phyloP scores from a whole-genome alignment of 2,888 invertebrate genomes.

The Drosophila robusta region DNA sequence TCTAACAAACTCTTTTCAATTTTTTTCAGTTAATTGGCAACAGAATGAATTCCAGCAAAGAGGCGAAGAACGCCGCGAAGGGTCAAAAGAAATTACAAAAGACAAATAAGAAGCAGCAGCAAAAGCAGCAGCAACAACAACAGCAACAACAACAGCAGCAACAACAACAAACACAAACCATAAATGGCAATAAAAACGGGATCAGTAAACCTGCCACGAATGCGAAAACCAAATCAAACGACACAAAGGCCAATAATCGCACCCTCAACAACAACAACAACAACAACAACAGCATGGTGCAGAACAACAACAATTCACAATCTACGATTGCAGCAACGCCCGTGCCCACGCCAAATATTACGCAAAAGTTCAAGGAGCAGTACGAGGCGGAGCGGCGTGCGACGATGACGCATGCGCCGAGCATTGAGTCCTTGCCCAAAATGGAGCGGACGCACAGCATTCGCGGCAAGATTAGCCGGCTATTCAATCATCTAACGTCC shows the following conservation, averaged over 20 bases:
- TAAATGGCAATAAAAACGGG: slow-evolving; percentile 80
- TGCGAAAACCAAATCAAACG: slow-evolving; percentile 47
- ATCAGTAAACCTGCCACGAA: slow-evolving; percentile 56
- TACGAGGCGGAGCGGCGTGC: slow-evolving; percentile 61
- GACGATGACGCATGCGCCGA: slow-evolving; percentile 33
- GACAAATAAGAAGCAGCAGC: slow-evolving; percentile 74
- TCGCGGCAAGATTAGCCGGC: slow-evolving; percentile 81
- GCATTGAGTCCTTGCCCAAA: slow-evolving; percentile 72
- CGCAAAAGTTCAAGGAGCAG: slow-evolving; percentile 69
- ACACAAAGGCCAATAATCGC: slow-evolving; percentile 41
- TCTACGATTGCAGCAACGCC: slow-evolving; percentile 8
- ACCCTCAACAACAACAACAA: slow-evolving; percentile 30
- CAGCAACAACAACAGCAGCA: slow-evolving; percentile 43
- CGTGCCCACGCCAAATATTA: slow-evolving; percentile 42
- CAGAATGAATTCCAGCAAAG: slow-evolving; percentile 75
- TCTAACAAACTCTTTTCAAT: slow-evolving; percentile 10
- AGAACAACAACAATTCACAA: slow-evolving; percentile 42
- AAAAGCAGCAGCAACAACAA: slow-evolving; percentile 68
- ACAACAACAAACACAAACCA: slow-evolving; percentile 56
- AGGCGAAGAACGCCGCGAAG: slow-evolving; percentile 82
- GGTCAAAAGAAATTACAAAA: slow-evolving; percentile 85
- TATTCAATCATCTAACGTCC: slow-evolving; percentile 83
- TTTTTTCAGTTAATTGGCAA: slow-evolving; percentile 59
- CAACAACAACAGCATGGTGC: slow-evolving; percentile 35
- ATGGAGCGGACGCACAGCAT: slow-evolving; percentile 85